Percentiles rank a stretch among this genome's conserved stretches.
Conservation (phyloP, 1,140 invertebrate genomes). For the Sesamia nonagrioides region DNA sequence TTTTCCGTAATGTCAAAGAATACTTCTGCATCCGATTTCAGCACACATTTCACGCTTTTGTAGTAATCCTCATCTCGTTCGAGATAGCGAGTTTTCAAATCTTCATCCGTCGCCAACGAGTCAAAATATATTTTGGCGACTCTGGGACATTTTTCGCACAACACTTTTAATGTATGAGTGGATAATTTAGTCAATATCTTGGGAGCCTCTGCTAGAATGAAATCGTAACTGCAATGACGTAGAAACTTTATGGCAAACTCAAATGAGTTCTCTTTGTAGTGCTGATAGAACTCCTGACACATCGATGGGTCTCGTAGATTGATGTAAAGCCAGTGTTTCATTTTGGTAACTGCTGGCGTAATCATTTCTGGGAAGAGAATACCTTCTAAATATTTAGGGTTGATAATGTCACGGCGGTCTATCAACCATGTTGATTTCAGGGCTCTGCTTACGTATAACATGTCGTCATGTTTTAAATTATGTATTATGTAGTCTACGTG, state of each 20-base stretch:
- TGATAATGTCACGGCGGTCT: slow-evolving; percentile 64
- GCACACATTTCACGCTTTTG: slow-evolving; percentile 61
- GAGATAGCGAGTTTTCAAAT: slow-evolving; percentile 55
- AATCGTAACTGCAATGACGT: slow-evolving; percentile 61
- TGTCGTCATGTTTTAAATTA: slow-evolving; percentile 68
- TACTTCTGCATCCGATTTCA: slow-evolving; percentile 64
- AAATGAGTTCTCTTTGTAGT: slow-evolving; percentile 64
- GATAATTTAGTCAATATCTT: slow-evolving; percentile 64
- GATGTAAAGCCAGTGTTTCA: slow-evolving; percentile 69
- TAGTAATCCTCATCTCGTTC: slow-evolving; percentile 58
- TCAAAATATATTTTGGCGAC: slow-evolving; percentile 65
- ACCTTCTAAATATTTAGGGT: slow-evolving; percentile 66
- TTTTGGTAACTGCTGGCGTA: slow-evolving; percentile 70
- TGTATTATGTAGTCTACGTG: slow-evolving; percentile 70
- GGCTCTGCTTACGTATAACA: slow-evolving; percentile 75
- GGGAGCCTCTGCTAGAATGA: slow-evolving; percentile 60
- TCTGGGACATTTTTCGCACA: slow-evolving; percentile 63
- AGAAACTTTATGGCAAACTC: slow-evolving; percentile 70
- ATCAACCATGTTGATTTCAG: slow-evolving; percentile 69
- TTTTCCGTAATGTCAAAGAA: slow-evolving; percentile 72
- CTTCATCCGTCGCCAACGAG: slow-evolving; percentile 55
- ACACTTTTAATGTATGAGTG: slow-evolving; percentile 63
- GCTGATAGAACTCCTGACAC: slow-evolving; percentile 71
- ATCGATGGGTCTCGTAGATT: slow-evolving; percentile 62
- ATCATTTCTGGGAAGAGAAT: slow-evolving; percentile 71